Evolutionary conservation across 2,113 vertebrate species (phyloP).

Genomic region (Sus scrofa): T2T-Sscrofa CM000829.6:58706001-58706500

Average conservation of each 20-base stretch:
- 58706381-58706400: slow-evolving; percentile 55
- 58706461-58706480: neutral
- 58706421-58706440: slow-evolving; percentile 45
- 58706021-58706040: slow-evolving; percentile 65
- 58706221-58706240: slow-evolving; percentile 79
- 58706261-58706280: slow-evolving; percentile 67
- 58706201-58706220: slow-evolving; percentile 72
- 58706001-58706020: neutral
- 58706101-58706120: slow-evolving; percentile 55
- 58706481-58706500: slow-evolving; percentile 60
- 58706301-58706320: neutral
- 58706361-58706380: slow-evolving; percentile 10
- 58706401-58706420: neutral
- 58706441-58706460: slow-evolving; percentile 52
- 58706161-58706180: slow-evolving; percentile 62
- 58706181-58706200: slow-evolving; percentile 71
- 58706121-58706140: slow-evolving; percentile 30
- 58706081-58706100: slow-evolving; percentile 81
- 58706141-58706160: slow-evolving; percentile 59
- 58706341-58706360: slow-evolving; percentile 14
- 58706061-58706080: slow-evolving; percentile 87
- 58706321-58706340: neutral
- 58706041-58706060: slow-evolving; percentile 58
- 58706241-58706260: slow-evolving; percentile 80
- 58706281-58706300: slow-evolving; percentile 56